Base-by-base conservation (phyloP, 1,140 invertebrate genomes). In the Chrysopa pallens region DNA sequence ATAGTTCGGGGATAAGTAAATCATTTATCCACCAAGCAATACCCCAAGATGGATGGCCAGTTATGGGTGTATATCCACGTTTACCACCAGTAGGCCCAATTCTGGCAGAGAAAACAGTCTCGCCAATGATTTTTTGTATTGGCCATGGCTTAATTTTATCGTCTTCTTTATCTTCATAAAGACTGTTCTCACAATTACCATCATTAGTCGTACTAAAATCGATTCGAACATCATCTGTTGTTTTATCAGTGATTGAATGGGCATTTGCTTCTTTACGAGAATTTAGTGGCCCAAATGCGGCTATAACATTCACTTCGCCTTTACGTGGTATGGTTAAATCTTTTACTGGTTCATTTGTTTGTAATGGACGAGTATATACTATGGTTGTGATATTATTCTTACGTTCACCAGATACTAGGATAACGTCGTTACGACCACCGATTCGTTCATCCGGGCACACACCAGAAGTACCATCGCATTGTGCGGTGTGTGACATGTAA, bases 21-120 rank as follows among this genome's bases (percentile, higher is more conserved):
- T 90, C 88, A 60, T 96, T 94, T 50, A 95, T 80, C 63, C 91
- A 95, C 86, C 87, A 95, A 8, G 84, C 84, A 47, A 92, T 85
- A 29, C 86, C 87, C 77, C 86, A 88, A 1, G 84, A 85, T 6
- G 81, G 77, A 49, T 75, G 67, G 42, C 78, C 80, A 36, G 85
- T 90, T 15, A 87, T 78, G 7, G 77, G 70, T 8, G 76, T 73
- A 55, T 91, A 90, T 7, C 87, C 86, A 6, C 78, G 68, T 38
- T 74, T 69, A 4, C 81, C 84, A 8, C 84, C 88, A 1, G 84
- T 80, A 1, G 84, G 85, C 1, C 88, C 88, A 44, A 93, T 87
- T 49, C 74, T 66, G 0, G 74, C 85, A 6, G 70, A 74, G 57
- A 91, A 81, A 40, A 69, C 72, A 14, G 52, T 63, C 40, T 73